These are phyloP conservation scores for Caenorhabditis zanzibari DNA, from an alignment of 2,888 invertebrate genomes.

Conservation along the genomic window DNA sequence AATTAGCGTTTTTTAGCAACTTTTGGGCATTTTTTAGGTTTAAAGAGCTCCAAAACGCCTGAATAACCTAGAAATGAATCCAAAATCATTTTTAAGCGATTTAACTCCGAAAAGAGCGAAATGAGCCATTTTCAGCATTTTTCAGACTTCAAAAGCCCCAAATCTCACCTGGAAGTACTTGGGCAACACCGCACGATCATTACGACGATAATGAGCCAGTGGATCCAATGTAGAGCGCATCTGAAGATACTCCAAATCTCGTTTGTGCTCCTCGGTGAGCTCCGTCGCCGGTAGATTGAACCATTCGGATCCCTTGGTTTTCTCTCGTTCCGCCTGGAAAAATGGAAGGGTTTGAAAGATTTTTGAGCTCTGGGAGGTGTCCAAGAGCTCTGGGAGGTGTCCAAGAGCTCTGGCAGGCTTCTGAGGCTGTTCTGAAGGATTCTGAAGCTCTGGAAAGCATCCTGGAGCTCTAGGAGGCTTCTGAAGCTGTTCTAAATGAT, in stretches of 20 bases:
- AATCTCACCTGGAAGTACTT: conserved; percentile 93
- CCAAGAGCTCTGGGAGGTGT: not conserved
- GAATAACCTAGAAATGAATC: no score
- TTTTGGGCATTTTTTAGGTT: no score
- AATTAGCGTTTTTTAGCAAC: no score
- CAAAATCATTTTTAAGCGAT: no score
- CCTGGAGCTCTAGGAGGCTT: no score
- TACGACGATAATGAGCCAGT: conserved; percentile 95
- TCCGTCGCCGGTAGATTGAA: conserved; percentile 92
- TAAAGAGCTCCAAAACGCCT: no score
- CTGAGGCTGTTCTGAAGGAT: not conserved
- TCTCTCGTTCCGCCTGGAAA: conserved; percentile 88
- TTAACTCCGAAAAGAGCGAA: no score
- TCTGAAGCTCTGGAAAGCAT: not conserved
- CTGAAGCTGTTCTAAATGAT: not conserved
- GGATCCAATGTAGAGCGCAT: conserved; percentile 93
- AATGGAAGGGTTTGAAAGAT: conserved; percentile 13
- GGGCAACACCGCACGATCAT: conserved; percentile 90
- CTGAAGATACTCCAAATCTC: conserved; percentile 91
- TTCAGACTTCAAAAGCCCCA: no score
- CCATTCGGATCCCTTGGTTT: conserved; percentile 93
- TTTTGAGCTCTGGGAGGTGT: not conserved
- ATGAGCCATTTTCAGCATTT: no score
- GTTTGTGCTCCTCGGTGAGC: conserved; percentile 89
- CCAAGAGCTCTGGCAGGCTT: no score